phyloP scores from a whole-genome alignment of 2,888 invertebrate genomes.

The Lydus trimaculatus region DNA sequence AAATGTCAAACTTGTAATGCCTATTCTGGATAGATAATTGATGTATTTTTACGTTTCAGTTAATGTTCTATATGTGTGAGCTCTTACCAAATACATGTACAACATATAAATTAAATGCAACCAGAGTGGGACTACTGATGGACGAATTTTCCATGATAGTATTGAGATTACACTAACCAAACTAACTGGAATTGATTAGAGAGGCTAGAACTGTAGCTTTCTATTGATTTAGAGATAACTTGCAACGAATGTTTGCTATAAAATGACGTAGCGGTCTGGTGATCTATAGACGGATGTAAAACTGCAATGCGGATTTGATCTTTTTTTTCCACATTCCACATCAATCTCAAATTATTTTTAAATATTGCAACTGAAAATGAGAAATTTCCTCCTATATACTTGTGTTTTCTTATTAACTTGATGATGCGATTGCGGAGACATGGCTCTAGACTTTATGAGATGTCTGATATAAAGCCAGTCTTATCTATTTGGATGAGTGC shows the following conservation, averaged over 20 bases:
- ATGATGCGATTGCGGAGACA: neutral
- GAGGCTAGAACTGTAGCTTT: neutral
- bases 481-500: constrained; percentile 6
- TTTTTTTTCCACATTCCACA: neutral
- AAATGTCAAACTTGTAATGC: neutral
- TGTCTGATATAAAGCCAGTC: neutral
- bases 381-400: neutral
- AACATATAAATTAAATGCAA: neutral
- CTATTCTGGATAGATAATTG: neutral
- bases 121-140: neutral
- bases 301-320: neutral
- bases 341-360: neutral
- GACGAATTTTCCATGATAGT: neutral
- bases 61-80: neutral
- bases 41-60: neutral
- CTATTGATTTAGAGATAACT: constrained; percentile 1
- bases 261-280: neutral
- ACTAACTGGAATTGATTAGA: neutral
- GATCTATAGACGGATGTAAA: neutral
- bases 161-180: neutral
- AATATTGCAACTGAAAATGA: neutral
- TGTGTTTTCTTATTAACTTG: neutral
- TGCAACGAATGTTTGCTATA: neutral
- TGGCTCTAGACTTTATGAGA: neutral
- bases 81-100: neutral